These are phyloP conservation scores for Sebastes trivittatus DNA, from an alignment of 2,797 vertebrate species.

Conservation along the genomic window DNA sequence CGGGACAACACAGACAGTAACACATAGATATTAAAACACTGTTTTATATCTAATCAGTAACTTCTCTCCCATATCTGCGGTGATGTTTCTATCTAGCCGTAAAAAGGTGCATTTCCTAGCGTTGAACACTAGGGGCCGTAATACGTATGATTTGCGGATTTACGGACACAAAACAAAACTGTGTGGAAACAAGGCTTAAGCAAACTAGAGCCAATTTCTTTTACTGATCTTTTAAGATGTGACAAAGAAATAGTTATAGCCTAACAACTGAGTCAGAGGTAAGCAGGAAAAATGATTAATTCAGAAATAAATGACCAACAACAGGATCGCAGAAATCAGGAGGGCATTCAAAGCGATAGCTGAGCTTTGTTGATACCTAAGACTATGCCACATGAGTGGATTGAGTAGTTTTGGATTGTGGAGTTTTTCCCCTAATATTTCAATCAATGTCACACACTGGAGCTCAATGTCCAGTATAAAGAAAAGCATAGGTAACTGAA, in stretches of 20 bases:
- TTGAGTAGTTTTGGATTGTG: neutral
- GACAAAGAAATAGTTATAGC: neutral
- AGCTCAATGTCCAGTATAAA: neutral
- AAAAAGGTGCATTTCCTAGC: no score
- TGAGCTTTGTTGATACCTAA: neutral
- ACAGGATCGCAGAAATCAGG: neutral
- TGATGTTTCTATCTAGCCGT: no score
- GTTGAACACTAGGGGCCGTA: no score
- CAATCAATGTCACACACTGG: fast-evolving
- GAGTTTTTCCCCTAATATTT: neutral
- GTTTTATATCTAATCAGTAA: no score
- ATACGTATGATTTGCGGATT: no score
- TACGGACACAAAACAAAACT: no score
- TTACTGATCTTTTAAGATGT: neutral
- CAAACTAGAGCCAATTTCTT: neutral
- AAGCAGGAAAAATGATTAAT: neutral
- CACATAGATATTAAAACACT: no score
- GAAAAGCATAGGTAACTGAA: neutral
- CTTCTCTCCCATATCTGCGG: no score
- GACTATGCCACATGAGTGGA: neutral
- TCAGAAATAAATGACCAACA: neutral
- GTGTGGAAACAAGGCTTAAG: neutral
- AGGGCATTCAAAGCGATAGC: neutral
- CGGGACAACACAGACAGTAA: no score
- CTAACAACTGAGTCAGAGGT: neutral